These are phyloP conservation scores for Formicarius rufipectus DNA, from an alignment of 2,113 vertebrate genomes.

Conservation along the genomic window DNA sequence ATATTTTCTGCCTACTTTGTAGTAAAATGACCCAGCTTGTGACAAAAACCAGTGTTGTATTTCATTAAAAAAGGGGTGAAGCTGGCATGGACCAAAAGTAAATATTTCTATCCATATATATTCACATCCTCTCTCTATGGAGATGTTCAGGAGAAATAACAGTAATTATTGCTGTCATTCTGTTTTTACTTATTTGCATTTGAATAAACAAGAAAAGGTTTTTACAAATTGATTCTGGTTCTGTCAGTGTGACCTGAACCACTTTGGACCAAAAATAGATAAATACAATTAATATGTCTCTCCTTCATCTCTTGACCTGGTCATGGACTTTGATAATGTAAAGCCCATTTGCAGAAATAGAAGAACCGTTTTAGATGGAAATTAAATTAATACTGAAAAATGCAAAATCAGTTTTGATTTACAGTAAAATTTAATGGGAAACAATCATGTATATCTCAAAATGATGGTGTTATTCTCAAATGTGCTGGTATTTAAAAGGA, in stretches of 20 bases:
- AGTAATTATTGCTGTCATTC: constrained; percentile 7
- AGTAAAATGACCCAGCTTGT: not conserved
- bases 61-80: not conserved
- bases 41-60: not conserved
- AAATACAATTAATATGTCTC: not conserved
- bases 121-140: not conserved
- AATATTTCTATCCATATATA: not conserved
- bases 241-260: not conserved
- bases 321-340: not conserved
- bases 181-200: constrained; percentile 27
- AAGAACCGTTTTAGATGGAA: not conserved
- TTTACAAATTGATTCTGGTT: constrained; percentile 8
- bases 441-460: not conserved
- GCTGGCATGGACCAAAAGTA: not conserved
- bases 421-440: not conserved
- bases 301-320: constrained; percentile 6
- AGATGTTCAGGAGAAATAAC: not conserved
- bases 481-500: not conserved
- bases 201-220: constrained; percentile 6
- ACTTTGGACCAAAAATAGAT: constrained; percentile 19
- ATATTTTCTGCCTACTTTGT: not conserved
- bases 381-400: constrained; percentile 12
- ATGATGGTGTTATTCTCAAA: not conserved
- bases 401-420: not conserved
- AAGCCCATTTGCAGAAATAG: not conserved